Conservation (phyloP, 1,140 invertebrate species). For the Arion vulgaris region DNA sequence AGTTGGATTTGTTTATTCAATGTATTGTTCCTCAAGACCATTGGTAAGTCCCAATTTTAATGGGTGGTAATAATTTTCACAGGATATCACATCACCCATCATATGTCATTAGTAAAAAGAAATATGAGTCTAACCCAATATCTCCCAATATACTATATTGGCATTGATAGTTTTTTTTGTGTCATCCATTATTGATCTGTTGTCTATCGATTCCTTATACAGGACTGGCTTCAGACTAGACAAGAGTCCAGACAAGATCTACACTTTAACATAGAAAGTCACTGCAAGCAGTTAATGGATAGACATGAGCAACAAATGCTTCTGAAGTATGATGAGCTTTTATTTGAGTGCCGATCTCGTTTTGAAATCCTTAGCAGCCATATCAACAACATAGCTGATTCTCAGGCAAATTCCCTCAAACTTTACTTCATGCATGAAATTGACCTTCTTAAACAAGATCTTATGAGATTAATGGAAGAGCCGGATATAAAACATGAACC, state of each 20-base stretch:
- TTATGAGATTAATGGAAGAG: neutral
- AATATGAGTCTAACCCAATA: too few species aligned
- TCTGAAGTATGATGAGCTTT: neutral
- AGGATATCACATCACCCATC: too few species aligned
- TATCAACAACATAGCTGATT: neutral
- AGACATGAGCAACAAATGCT: neutral
- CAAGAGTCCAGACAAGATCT: neutral
- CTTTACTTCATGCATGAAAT: conserved; percentile 1
- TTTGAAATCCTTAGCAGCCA: neutral
- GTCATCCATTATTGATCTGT: too few species aligned
- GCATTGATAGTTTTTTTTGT: too few species aligned
- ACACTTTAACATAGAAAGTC: neutral
- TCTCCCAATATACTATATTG: too few species aligned
- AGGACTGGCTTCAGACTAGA: too few species aligned
- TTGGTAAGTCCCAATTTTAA: too few species aligned
- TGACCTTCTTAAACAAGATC: neutral
- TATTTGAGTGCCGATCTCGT: neutral
- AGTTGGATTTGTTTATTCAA: too few species aligned
- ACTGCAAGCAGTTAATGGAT: neutral
- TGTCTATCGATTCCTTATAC: too few species aligned
- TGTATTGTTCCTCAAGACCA: too few species aligned
- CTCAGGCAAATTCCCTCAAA: neutral
- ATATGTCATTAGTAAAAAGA: too few species aligned
- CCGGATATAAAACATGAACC: neutral
- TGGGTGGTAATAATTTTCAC: too few species aligned